These are phyloP conservation scores for Colinus virginianus DNA, from an alignment of 2,113 vertebrate species.

Conservation along the genomic window DNA sequence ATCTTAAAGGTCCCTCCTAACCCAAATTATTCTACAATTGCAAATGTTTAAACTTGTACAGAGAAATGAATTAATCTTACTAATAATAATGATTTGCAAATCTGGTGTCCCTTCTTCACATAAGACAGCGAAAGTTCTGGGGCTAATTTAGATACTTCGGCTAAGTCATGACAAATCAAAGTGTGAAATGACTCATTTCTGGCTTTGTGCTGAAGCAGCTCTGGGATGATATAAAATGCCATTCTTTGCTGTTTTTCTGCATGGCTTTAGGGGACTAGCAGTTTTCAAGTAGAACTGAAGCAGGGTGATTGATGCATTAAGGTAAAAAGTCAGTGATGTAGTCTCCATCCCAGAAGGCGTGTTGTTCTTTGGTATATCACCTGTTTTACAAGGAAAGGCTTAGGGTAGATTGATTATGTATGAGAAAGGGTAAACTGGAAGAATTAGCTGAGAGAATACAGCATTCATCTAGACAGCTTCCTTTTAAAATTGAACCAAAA, in stretches of 20 bases:
- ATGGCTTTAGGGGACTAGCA: conserved; percentile 37
- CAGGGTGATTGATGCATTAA: conserved; percentile 74
- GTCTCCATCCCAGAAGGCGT: conserved; percentile 67
- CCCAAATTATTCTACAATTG: not conserved
- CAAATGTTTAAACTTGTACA: not conserved
- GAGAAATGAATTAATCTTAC: not conserved
- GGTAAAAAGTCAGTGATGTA: conserved; percentile 75
- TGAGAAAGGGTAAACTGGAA: conserved; percentile 26
- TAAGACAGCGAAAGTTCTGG: not conserved
- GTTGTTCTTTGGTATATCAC: conserved; percentile 2
- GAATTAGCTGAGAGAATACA: conserved; percentile 41
- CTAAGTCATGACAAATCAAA: conserved; percentile 42
- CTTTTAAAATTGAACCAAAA: conserved; percentile 27
- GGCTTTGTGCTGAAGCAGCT: not conserved
- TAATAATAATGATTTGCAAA: conserved; percentile 7
- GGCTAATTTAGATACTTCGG: conserved; percentile 54
- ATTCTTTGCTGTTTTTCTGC: conserved; percentile 7
- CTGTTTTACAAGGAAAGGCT: conserved; percentile 58
- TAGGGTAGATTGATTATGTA: conserved; percentile 48
- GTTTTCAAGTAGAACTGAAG: conserved; percentile 55
- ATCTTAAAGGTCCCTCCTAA: too few relatives aligned
- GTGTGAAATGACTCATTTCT: not conserved
- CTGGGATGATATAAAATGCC: not conserved
- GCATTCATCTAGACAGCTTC: conserved; percentile 1
- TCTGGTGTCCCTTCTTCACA: not conserved